Evolutionary conservation across 2,797 vertebrate genomes (phyloP).

Genomic region (Melanotaenia trifasciata): DNA sequence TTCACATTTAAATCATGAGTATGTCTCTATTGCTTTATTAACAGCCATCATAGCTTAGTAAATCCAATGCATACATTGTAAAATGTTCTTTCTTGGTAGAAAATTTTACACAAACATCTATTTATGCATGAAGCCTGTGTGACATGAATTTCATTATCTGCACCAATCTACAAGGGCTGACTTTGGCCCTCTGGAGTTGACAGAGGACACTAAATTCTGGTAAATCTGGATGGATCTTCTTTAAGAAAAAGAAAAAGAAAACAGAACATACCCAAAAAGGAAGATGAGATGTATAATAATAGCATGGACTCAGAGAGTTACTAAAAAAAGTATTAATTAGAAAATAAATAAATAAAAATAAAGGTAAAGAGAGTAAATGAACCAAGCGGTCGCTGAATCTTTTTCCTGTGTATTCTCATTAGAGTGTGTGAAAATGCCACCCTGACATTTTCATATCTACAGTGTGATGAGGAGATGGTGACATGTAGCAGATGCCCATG

Average conservation of each 20-base stretch:
- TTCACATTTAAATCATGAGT: neutral
- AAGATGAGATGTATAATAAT: too few species aligned
- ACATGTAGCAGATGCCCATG: neutral
- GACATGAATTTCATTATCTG: too few species aligned
- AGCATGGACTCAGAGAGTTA: too few species aligned
- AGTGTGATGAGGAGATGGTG: constrained; percentile 11
- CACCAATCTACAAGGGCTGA: too few species aligned
- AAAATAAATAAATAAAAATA: too few species aligned
- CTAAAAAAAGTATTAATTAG: too few species aligned
- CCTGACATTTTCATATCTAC: constrained; percentile 54
- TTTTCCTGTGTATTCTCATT: constrained; percentile 22
- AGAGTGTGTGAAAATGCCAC: constrained; percentile 43
- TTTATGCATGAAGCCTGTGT: too few species aligned
- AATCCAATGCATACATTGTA: neutral
- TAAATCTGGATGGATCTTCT: too few species aligned
- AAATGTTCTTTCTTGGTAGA: neutral
- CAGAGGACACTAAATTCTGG: too few species aligned
- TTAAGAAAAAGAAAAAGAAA: too few species aligned
- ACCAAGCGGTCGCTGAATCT: neutral
- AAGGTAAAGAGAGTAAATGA: neutral
- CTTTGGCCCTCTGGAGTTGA: too few species aligned
- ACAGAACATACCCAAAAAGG: too few species aligned
- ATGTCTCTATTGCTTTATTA: neutral
- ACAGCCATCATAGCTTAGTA: neutral
- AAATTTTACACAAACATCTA: neutral